Evolutionary conservation across 2,888 invertebrate species (phyloP), one percentile per base, ranked within the genome.

Genomic region (Tetheella fluctuosa): DNA sequence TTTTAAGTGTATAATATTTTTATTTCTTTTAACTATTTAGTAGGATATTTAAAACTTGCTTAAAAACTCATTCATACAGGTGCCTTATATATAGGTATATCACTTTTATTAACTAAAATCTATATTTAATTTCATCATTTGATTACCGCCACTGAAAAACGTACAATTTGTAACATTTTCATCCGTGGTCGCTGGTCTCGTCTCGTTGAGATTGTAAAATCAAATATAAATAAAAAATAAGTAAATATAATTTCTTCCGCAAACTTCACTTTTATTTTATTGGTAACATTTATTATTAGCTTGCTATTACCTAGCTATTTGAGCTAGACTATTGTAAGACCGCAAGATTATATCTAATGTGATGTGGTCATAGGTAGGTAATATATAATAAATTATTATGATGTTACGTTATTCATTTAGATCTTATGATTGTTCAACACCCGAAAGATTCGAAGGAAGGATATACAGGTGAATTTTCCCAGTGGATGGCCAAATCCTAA

Each of bases 141-240:
- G 1, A 17, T 42, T 17, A 42, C 20, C 20, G 10, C 17, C 48
- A 20, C 15, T 7, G 7, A 42, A 48, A 48, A 17, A 48, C 20
- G 48, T 48, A 48, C n/a, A 20, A 48, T 48, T 42, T 8, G 48
- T 20, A 10, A 20, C 48, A 20, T 48, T 48, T 20, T 10, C 20
- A 20, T n/a, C 37, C 37, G 15, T 42, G 15, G 7, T 42, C 48
- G 48, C 13, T 48, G 20, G 0, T 20, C 17, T 48, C 48, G 48
- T 48, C 48, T 48, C 48, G 48, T 10, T 48, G 10, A 48, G 48
- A 20, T 48, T 48, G 48, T 48, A 48, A 48, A 48, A 39, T 39
- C 15, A 39, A 48, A 48, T 48, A 20, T 48, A 48, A 42, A 42
- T 42, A 42, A 42, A 42, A 42, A n/a, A n/a, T n/a, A n/a, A 48